Evolutionary conservation across 2,797 vertebrate species (phyloP).

Genomic region (Ptychobarbus kaznakovi): DNA sequence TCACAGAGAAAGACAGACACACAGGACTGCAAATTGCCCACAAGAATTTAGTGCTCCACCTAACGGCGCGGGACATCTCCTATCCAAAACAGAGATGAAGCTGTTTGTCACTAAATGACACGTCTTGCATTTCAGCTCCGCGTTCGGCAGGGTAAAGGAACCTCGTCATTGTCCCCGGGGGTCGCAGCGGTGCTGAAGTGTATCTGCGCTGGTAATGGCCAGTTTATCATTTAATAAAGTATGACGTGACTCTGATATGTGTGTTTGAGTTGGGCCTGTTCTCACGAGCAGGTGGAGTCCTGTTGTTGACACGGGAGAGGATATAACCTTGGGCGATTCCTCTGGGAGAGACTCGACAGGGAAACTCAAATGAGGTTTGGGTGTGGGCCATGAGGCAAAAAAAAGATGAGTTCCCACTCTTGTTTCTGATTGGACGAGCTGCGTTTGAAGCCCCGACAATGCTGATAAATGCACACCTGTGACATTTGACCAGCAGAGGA

Average conservation of each 20-base stretch:
- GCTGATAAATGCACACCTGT: not conserved
- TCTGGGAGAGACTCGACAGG: conserved; percentile 8
- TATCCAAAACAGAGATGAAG: not conserved
- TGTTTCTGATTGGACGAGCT: not conserved
- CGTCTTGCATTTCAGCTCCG: not conserved
- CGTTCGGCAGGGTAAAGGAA: not conserved
- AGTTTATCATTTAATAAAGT: conserved; percentile 17
- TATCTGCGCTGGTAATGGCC: not conserved
- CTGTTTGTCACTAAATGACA: not conserved
- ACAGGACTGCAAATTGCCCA: conserved; percentile 38
- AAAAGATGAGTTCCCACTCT: not conserved
- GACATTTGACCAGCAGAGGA: conserved; percentile 24
- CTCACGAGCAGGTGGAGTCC: conserved; percentile 10
- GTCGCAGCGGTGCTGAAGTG: not conserved
- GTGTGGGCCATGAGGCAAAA: not conserved
- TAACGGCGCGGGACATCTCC: not conserved
- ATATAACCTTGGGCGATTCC: conserved; percentile 16
- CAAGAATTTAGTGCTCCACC: not conserved
- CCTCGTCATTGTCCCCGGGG: conserved; percentile 1
- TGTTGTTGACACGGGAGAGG: conserved; percentile 15
- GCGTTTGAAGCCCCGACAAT: not conserved
- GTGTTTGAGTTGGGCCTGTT: conserved; percentile 20
- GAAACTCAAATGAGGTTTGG: conserved; percentile 23
- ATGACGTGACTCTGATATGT: not conserved
- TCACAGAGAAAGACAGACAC: conserved; percentile 62